Evolutionary conservation across 2,888 invertebrate genomes (phyloP).

Genomic region (Stenotaenia linearis): DNA sequence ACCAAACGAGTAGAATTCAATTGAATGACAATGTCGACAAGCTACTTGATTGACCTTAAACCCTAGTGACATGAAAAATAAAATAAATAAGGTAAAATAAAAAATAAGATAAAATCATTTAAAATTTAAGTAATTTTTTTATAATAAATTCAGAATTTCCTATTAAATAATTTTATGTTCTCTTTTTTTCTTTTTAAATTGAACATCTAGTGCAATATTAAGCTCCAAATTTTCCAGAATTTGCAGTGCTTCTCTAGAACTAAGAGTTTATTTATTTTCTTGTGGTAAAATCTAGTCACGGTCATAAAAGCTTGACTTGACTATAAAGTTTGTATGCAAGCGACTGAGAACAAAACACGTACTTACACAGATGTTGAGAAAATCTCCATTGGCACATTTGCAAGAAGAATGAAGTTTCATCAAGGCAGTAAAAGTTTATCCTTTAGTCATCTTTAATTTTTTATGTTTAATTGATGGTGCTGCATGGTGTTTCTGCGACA

Average conservation of each 20-base stretch:
- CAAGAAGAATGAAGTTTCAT: not conserved
- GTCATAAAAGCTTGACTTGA: slow-evolving; percentile 24
- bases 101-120: not conserved
- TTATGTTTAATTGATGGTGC: not conserved
- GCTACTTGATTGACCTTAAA: slow-evolving; percentile 16
- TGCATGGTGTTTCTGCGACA: not conserved
- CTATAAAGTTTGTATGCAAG: slow-evolving; percentile 12
- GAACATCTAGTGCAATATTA: too few relatives aligned
- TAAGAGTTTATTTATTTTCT: slow-evolving; percentile 17
- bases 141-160: too few relatives aligned
- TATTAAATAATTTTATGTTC: too few relatives aligned
- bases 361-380: slow-evolving; percentile 6
- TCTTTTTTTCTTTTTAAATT: too few relatives aligned
- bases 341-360: slow-evolving; percentile 24
- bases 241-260: not conserved
- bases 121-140: not conserved
- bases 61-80: not conserved
- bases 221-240: not conserved
- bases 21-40: slow-evolving; percentile 3
- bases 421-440: not conserved
- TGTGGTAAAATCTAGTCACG: slow-evolving; percentile 26
- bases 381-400: slow-evolving; percentile 7
- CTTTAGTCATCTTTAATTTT: not conserved
- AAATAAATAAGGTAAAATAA: too few relatives aligned
- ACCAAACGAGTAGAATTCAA: not conserved